Evolutionary conservation across 2,113 vertebrate genomes (phyloP).

Genomic region (Nibea albiflora): DNA sequence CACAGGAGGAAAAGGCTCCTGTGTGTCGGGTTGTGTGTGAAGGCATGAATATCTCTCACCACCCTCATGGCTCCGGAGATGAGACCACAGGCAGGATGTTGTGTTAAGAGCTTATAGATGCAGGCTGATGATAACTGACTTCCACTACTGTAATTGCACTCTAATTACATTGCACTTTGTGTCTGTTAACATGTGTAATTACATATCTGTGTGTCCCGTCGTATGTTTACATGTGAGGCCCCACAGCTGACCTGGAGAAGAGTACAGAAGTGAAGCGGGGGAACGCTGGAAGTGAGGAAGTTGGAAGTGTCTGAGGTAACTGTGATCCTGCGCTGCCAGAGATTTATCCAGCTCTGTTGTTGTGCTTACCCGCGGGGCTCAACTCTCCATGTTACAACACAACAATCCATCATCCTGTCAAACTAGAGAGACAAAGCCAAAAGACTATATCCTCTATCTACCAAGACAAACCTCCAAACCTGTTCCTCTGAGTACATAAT

Average conservation of each 20-base stretch:
- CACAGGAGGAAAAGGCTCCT: conserved; percentile 23
- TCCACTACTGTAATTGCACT: conserved; percentile 63
- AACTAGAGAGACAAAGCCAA: conserved; percentile 6
- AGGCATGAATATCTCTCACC: conserved; percentile 45
- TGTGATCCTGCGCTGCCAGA: conserved; percentile 44
- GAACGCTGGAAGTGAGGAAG: background rate
- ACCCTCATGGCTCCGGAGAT: conserved; percentile 56
- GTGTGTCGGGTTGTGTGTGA: conserved; percentile 30
- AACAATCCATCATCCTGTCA: conserved; percentile 67
- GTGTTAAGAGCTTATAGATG: conserved; percentile 63
- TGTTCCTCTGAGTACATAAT: conserved; percentile 5
- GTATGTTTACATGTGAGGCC: conserved; percentile 39
- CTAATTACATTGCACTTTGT: conserved; percentile 51
- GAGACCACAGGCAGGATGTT: conserved; percentile 65
- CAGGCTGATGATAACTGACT: conserved; percentile 60
- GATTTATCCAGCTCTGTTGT: conserved; percentile 45
- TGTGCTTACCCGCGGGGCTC: conserved; percentile 50
- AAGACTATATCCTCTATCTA: conserved; percentile 29
- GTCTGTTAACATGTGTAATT: conserved; percentile 54
- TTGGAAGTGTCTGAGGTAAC: conserved; percentile 34
- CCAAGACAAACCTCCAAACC: conserved; percentile 32
- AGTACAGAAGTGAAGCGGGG: background rate
- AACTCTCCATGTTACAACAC: conserved; percentile 44
- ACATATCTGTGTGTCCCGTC: conserved; percentile 45
- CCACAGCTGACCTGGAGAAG: conserved; percentile 8